phyloP scores from a whole-genome alignment of 2,888 invertebrate genomes.

The Cephus nigrinus region DNA sequence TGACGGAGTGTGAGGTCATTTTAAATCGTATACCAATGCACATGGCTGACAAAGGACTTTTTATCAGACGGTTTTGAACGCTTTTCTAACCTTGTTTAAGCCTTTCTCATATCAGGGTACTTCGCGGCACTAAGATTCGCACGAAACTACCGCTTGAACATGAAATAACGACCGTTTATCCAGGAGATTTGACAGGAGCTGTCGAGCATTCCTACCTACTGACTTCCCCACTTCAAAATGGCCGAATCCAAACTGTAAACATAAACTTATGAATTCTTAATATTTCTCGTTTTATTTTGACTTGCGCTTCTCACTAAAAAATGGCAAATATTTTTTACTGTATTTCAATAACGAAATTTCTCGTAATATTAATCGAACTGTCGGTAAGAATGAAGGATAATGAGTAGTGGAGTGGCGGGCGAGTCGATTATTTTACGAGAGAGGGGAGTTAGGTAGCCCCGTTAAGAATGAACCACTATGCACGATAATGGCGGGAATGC shows the following conservation, averaged over 20 bases:
- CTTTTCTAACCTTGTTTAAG: neutral
- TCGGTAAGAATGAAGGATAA: conserved; percentile 23
- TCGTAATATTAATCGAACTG: conserved; percentile 5
- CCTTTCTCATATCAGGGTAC: neutral
- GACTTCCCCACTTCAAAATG: conserved; percentile 52
- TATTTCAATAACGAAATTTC: neutral
- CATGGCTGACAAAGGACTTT: conserved; percentile 42
- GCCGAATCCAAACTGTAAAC: conserved; percentile 42
- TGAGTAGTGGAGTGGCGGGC: conserved; percentile 37
- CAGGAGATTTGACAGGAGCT: neutral
- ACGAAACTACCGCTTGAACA: neutral
- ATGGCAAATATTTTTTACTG: neutral
- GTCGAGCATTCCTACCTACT: conserved; percentile 14
- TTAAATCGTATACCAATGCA: conserved; percentile 47
- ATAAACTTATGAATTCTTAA: conserved; percentile 5
- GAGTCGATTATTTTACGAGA: conserved; percentile 50
- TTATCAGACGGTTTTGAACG: neutral
- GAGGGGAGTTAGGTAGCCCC: conserved; percentile 33
- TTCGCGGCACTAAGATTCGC: neutral
- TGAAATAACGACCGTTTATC: neutral
- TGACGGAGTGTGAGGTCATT: conserved; percentile 43
- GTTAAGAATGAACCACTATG: conserved; percentile 49
- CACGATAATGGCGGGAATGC: conserved; percentile 57
- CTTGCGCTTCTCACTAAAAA: conserved; percentile 9
- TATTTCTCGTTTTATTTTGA: conserved; percentile 29